These are phyloP conservation scores for Perodicticus potto DNA, from an alignment of 2,797 vertebrate genomes.

Conservation along the genomic window DNA sequence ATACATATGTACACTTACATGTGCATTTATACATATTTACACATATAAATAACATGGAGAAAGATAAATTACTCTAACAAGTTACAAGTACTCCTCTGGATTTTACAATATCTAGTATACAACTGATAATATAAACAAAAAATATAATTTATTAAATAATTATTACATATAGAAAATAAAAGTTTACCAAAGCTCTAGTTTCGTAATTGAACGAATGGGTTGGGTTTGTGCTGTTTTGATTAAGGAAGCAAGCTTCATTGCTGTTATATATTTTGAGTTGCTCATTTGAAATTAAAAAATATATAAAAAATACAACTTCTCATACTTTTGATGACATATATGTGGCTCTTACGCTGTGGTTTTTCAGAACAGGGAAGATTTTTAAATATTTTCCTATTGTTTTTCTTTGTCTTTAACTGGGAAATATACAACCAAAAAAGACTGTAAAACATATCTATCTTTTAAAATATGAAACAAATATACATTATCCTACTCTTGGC, in stretches of 20 bases:
- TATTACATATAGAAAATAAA: not conserved
- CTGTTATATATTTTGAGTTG: not conserved
- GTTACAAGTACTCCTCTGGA: not conserved
- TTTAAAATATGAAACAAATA: not conserved
- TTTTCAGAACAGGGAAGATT: not conserved
- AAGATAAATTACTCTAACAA: not conserved
- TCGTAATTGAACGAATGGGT: not conserved
- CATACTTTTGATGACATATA: no score
- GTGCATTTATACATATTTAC: not conserved
- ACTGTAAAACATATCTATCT: not conserved
- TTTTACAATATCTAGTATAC: slow-evolving; percentile 2
- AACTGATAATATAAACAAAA: not conserved
- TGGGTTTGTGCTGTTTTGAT: not conserved
- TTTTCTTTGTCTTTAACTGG: not conserved
- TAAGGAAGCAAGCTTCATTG: not conserved
- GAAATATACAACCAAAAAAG: not conserved
- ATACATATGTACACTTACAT: not conserved
- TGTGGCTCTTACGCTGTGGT: not conserved
- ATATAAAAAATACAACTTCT: no score
- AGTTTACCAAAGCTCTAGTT: not conserved
- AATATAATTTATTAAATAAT: not conserved
- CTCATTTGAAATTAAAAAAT: not conserved
- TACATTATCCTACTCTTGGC: not conserved
- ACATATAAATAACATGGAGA: not conserved
- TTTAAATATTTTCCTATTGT: not conserved